Evolutionary conservation across 1,140 invertebrate genomes (phyloP).

Genomic region (Solenopsis invicta): DNA sequence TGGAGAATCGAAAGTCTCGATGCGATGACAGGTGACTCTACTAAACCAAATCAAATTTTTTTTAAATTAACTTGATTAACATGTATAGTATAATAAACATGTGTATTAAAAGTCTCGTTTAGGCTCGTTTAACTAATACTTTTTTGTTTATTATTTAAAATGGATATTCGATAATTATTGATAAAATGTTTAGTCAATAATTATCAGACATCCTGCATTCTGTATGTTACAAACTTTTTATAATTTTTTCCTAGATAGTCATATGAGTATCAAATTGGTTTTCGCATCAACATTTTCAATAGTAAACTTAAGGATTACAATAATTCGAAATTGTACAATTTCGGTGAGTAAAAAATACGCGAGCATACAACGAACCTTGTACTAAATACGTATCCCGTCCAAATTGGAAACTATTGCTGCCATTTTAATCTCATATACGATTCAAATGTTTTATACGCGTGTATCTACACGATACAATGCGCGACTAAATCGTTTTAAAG

Average conservation of each 20-base stretch:
- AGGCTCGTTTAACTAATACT: too few species aligned
- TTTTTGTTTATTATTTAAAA: too few species aligned
- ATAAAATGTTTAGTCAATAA: too few species aligned
- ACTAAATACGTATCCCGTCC: conserved; percentile 23
- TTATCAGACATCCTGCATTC: too few species aligned
- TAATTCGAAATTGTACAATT: not conserved
- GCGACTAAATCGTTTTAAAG: conserved; percentile 5
- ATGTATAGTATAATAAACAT: too few species aligned
- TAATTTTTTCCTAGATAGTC: not conserved
- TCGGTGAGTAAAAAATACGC: not conserved
- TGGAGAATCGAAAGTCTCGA: not conserved
- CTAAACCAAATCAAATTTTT: conserved; percentile 13
- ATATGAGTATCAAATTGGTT: not conserved
- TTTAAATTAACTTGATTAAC: not conserved
- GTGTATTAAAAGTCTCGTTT: too few species aligned
- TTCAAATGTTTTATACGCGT: conserved; percentile 23
- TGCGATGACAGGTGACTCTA: not conserved
- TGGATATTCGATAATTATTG: too few species aligned
- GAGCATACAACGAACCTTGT: not conserved
- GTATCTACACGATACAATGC: not conserved
- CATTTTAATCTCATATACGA: conserved; percentile 12
- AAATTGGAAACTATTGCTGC: conserved; percentile 49
- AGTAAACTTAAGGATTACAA: not conserved
- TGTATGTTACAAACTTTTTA: not conserved
- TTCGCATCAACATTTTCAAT: not conserved